Conservation (phyloP, 2,113 vertebrate species). For the Cyanoderma ruficeps region DNA sequence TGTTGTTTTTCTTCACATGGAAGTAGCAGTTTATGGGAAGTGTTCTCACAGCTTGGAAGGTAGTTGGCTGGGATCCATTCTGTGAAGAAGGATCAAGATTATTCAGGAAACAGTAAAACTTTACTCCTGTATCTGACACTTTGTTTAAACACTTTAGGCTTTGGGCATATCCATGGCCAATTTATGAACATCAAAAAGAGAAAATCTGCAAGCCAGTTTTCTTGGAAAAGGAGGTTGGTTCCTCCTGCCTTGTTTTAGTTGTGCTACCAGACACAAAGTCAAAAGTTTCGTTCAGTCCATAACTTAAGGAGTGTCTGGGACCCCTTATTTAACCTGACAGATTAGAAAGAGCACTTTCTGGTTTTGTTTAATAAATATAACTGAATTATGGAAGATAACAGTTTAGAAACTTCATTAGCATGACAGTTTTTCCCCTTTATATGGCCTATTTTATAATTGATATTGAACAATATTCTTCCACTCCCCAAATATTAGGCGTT, state of each 20-base stretch:
- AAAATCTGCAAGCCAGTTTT: neutral
- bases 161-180: neutral
- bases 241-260: neutral
- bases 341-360: neutral
- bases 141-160: neutral
- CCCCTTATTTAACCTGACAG: neutral
- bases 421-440: neutral
- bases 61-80: neutral
- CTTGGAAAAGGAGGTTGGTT: neutral
- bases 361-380: neutral
- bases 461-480: neutral
- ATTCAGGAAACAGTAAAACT: neutral
- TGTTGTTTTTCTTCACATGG: neutral
- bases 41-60: neutral
- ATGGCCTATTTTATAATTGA: neutral
- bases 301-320: neutral
- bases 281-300: neutral
- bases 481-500: neutral
- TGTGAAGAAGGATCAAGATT: neutral
- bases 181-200: neutral
- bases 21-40: neutral
- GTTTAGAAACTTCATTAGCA: neutral
- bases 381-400: neutral
- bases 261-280: neutral
- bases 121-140: neutral